Conservation (phyloP, 2,113 vertebrate species). For the Arvicanthis niloticus region DNA sequence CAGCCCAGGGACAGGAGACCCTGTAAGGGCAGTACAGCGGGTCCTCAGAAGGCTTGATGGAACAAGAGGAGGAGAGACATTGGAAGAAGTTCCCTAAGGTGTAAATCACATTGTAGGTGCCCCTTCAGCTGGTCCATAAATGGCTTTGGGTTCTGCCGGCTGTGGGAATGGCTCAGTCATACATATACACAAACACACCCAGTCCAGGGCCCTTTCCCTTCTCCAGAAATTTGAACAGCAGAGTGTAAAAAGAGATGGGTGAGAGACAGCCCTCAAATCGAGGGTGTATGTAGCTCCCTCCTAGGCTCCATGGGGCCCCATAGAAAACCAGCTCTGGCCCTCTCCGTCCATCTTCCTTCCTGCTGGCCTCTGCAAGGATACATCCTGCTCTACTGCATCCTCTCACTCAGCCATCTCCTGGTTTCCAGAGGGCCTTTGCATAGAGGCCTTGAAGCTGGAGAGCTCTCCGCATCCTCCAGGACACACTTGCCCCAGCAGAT, state of each 20-base stretch:
- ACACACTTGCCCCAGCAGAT: background rate
- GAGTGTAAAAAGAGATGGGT: background rate
- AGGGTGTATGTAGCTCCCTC: background rate
- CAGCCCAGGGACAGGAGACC: background rate
- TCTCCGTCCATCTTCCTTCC: background rate
- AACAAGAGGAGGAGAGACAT: rapidly evolving
- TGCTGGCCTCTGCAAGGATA: background rate
- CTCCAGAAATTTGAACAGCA: background rate
- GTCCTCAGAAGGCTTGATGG: background rate
- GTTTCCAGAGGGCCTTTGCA: background rate
- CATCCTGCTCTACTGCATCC: background rate
- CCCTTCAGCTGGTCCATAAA: background rate
- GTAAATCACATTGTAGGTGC: background rate
- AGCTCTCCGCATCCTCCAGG: background rate
- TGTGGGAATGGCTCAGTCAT: background rate
- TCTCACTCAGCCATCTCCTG: background rate
- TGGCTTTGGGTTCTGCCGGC: background rate
- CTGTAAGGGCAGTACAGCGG: background rate
- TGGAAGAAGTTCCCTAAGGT: background rate
- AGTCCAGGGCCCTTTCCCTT: background rate
- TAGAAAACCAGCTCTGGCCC: background rate
- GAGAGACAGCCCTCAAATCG: background rate
- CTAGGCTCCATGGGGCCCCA: background rate
- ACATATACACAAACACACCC: background rate
- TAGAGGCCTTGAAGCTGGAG: background rate